Base-by-base conservation (phyloP, 2,888 invertebrate genomes). In the Deladenus siricidicola region DNA sequence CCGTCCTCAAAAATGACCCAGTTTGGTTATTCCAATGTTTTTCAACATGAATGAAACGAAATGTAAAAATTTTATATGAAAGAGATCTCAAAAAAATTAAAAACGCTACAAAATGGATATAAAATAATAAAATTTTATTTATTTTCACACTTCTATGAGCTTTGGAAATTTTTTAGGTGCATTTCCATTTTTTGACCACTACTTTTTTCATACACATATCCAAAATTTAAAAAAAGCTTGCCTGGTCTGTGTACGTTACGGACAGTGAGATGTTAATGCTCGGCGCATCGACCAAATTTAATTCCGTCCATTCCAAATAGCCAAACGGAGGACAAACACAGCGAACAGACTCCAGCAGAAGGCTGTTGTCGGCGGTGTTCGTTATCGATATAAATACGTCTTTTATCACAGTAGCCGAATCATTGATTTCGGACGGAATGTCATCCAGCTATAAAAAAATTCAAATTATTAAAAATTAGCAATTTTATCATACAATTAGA, bases 311-410 rank as follows among this genome's bases (percentile, higher is more conserved):
- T 47, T 67, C 66, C 34, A 68, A 55, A 45, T 70, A 69, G n/a
- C 67, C 67, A 50, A 67, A 67, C 10, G 67, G 67, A 14, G 69
- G 68, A 39, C 68, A 67, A 42, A 64, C 54, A 52, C 67, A 67
- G 29, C 65, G 55, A 4, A 70, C 60, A 2, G 60, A 61, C 29
- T 69, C 67, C 30, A 70, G 44, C 21, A 67, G 45, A 10, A 65
- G 51, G 29, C 44, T 52, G 34, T 56, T 58, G 45, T 69, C 59
- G 19, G 39, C 42, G 26, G 58, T 42, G 14, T 34, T 34, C 17
- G 60, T 51, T 23, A 67, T 56, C 24, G 66, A 56, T 23, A 67
- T 63, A 51, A 43, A 68, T 6, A 66, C 67, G 26, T 67, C 70
- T 43, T 67, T 70, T 43, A 67, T 67, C 17, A 67, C 56, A 14